Base-by-base conservation (phyloP, 2,113 vertebrate genomes). In the Plectropomus leopardus region DNA sequence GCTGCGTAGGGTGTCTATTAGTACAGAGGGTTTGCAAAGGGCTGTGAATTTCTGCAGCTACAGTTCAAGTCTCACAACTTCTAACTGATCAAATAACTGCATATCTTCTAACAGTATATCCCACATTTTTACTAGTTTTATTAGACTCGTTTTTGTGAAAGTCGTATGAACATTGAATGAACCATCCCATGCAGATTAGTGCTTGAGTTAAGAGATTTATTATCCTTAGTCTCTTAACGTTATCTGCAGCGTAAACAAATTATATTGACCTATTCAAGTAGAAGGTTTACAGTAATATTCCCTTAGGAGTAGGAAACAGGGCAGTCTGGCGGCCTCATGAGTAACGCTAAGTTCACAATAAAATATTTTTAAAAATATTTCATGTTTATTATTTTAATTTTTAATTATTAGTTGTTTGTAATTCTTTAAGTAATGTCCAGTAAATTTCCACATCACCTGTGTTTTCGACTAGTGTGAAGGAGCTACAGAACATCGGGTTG, bases 1-100 rank as follows among this genome's bases (percentile, higher is more conserved):
- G 91, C 88, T 92, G 91, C 23, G 44, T 16, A n/a, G 66, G 64
- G 32, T 2, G 76, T 61, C 76, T 73, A 68, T 68, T 65, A 71
- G 85, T 30, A 68, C 67, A 58, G 44, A 58, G 57, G 66, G 73
- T 76, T 78, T 78, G 60, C 48, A 74, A 7, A 54, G 47, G 59
- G 78, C 42, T 74, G 30, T 57, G 58, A 73, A 60, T 45, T 53
- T 77, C 57, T 80, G 69, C 76, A 61, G 80, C 57, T 32, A 65
- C 24, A 67, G 55, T 21, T 51, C 54, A 70, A 57, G 15, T 61
- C 60, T 71, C 63, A 21, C 42, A 67, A 34, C 24, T 36, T 79
- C 15, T 7, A 34, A 44, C 34, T 34, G 5, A 76, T 64, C 1
- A 57, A 44, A 28, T 58, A 15, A n/a, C 16, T 71, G 11, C 1